Evolutionary conservation across 2,888 invertebrate species (phyloP).

Genomic region (Leptopilina drosophilae): DNA sequence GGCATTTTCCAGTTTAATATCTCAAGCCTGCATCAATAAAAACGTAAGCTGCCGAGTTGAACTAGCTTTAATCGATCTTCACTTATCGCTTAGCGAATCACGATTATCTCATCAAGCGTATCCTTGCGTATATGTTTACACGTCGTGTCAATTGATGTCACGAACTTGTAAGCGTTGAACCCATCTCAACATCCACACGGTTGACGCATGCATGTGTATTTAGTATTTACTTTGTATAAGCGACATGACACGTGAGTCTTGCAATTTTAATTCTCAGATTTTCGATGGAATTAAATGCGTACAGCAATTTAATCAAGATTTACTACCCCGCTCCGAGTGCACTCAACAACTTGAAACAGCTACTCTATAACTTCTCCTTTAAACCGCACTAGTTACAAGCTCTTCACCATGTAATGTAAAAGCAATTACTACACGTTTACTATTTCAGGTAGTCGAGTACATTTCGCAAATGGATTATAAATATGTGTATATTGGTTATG

Average conservation of each 20-base stretch:
- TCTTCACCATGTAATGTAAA: neutral
- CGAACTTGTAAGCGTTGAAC: constrained; percentile 38
- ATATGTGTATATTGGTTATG: no score
- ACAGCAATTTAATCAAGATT: constrained; percentile 32
- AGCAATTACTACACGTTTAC: neutral
- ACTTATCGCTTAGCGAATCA: constrained; percentile 14
- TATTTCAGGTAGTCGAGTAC: no score
- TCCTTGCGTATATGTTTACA: constrained; percentile 30
- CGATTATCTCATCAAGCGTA: constrained; percentile 36
- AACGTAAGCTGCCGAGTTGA: neutral
- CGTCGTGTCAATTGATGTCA: constrained; percentile 41
- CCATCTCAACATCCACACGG: constrained; percentile 27
- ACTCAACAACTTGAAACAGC: neutral
- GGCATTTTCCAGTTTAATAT: neutral
- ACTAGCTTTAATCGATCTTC: constrained; percentile 28
- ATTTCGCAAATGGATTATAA: neutral
- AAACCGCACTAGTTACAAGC: constrained; percentile 10
- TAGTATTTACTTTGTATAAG: neutral
- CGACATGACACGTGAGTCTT: neutral
- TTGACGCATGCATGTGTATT: constrained; percentile 10
- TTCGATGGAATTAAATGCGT: constrained; percentile 18
- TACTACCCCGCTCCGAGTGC: neutral
- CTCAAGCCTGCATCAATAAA: neutral
- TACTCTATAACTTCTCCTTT: neutral
- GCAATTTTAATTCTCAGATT: constrained; percentile 33